Evolutionary conservation across 1,140 invertebrate genomes (phyloP).

Genomic region (Lordiphosa collinella): DNA sequence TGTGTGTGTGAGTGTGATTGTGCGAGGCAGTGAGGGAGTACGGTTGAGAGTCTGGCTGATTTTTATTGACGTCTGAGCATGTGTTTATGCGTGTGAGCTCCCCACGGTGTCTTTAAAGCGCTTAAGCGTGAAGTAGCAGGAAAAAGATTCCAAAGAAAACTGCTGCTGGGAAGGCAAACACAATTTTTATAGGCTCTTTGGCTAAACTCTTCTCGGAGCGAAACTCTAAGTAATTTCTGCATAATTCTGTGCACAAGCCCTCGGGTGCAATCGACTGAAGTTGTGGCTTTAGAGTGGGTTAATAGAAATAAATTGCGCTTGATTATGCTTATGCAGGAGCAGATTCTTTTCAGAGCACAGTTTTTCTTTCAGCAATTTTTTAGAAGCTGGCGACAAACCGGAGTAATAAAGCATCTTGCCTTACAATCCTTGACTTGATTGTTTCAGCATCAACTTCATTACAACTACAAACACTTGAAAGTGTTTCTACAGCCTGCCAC

Average conservation of each 20-base stretch:
- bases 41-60: slow-evolving; percentile 51
- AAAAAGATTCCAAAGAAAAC: slow-evolving; percentile 36
- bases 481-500: slow-evolving; percentile 7
- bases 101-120: slow-evolving; percentile 70
- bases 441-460: slow-evolving; percentile 7
- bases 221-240: slow-evolving; percentile 66
- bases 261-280: slow-evolving; percentile 37
- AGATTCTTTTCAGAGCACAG: too few relatives aligned
- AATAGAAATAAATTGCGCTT: slow-evolving; percentile 55
- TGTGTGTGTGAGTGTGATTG: slow-evolving; percentile 12
- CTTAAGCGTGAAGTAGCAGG: slow-evolving; percentile 44
- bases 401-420: too few relatives aligned
- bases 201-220: slow-evolving; percentile 37
- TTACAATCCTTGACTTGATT: slow-evolving; percentile 11
- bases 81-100: slow-evolving; percentile 63
- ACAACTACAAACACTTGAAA: slow-evolving; percentile 4
- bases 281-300: slow-evolving; percentile 15
- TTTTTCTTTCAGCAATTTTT: too few relatives aligned
- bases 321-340: background rate
- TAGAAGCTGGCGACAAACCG: too few relatives aligned
- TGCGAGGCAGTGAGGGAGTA: slow-evolving; percentile 22
- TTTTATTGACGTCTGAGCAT: slow-evolving; percentile 75
- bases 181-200: slow-evolving; percentile 37
- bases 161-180: slow-evolving; percentile 19
- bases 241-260: slow-evolving; percentile 46